phyloP scores from a whole-genome alignment of 1,140 invertebrate species.

The Halictus rubicundus region DNA sequence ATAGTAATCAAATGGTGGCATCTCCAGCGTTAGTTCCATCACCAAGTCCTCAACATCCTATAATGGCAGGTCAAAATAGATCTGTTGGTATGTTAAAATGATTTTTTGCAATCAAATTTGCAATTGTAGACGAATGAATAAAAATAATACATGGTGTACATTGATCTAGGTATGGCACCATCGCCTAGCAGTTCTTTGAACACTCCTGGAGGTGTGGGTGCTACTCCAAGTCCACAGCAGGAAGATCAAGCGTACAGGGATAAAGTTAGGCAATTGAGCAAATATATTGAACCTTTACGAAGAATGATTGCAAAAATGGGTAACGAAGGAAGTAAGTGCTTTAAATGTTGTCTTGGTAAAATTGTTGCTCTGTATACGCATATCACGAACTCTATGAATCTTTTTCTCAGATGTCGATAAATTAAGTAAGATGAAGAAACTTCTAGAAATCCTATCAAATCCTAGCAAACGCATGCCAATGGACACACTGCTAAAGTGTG shows the following conservation, averaged over 20 bases:
- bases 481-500: conserved; percentile 94
- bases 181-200: conserved; percentile 91
- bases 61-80: conserved; percentile 79
- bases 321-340: conserved; percentile 86
- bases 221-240: conserved; percentile 86
- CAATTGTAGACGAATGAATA: background rate
- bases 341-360: background rate
- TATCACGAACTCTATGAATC: background rate
- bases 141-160: background rate
- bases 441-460: conserved; percentile 94
- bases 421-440: conserved; percentile 94
- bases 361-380: background rate
- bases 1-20: conserved; percentile 84
- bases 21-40: conserved; percentile 87
- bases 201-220: conserved; percentile 87
- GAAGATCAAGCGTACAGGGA: conserved; percentile 95
- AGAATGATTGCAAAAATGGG: conserved; percentile 93
- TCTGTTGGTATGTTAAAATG: conserved; percentile 70
- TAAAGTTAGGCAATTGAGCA: conserved; percentile 94
- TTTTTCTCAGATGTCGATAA: conserved; percentile 84
- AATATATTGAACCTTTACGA: conserved; percentile 95
- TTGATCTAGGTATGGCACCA: conserved; percentile 84
- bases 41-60: conserved; percentile 84
- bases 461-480: conserved; percentile 92
- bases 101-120: conserved; percentile 23